These are phyloP conservation scores for Caenorhabditis briggsae DNA, from an alignment of 1,140 invertebrate genomes.

Conservation along the genomic window DNA sequence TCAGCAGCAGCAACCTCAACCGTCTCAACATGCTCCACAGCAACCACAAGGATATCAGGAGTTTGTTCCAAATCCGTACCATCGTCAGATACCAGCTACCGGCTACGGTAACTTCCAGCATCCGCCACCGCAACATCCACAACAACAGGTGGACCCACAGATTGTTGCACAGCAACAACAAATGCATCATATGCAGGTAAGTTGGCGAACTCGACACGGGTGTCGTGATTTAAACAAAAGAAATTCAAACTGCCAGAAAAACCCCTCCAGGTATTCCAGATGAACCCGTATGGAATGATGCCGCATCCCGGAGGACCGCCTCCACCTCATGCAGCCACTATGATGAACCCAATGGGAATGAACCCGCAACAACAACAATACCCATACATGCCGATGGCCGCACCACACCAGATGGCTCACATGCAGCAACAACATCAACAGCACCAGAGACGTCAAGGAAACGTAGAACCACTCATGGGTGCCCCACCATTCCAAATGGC, in stretches of 20 bases:
- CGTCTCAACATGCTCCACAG: neutral
- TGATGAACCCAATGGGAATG: slow-evolving; percentile 36
- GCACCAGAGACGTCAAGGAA: neutral
- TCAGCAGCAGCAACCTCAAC: neutral
- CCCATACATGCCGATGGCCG: neutral
- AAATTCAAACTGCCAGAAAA: neutral
- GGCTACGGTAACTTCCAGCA: neutral
- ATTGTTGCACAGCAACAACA: neutral
- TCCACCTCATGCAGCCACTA: neutral
- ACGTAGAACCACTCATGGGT: slow-evolving; percentile 22
- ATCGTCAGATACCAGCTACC: neutral
- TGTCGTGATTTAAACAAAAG: no score
- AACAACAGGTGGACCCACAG: neutral
- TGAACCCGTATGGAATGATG: slow-evolving; percentile 2
- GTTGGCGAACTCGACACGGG: neutral
- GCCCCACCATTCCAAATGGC: neutral
- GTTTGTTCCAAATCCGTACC: neutral
- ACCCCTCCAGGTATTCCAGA: slow-evolving; percentile 22
- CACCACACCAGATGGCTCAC: slow-evolving; percentile 11
- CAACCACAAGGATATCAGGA: neutral
- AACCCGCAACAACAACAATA: neutral
- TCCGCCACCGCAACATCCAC: neutral
- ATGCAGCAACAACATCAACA: slow-evolving; percentile 2
- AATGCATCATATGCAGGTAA: slow-evolving; percentile 22
- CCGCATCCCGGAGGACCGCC: neutral